Percentiles rank a stretch among this genome's conserved stretches.
Conservation (phyloP, 1,140 invertebrate species). For the Pachypsylla venusta region DNA sequence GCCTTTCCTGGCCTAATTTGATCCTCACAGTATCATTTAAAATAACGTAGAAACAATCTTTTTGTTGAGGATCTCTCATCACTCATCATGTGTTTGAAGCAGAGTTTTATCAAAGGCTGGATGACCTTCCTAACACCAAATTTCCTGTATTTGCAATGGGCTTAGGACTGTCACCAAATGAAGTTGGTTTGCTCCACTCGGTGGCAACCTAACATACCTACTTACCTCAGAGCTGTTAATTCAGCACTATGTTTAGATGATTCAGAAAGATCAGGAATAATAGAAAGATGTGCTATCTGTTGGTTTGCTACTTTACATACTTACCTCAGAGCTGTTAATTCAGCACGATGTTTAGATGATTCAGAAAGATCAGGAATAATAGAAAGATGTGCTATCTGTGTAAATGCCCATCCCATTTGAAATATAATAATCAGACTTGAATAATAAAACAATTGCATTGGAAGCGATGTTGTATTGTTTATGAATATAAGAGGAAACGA, state of each 20-base stretch:
- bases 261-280: slow-evolving; percentile 64
- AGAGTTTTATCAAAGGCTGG: no score
- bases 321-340: slow-evolving; percentile 64
- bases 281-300: slow-evolving; percentile 79
- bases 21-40: no score
- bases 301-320: no score
- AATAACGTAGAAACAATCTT: no score
- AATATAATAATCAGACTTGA: slow-evolving; percentile 62
- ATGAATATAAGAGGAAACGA: slow-evolving; percentile 75
- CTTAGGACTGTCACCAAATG: no score
- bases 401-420: slow-evolving; percentile 79
- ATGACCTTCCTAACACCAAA: no score
- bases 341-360: slow-evolving; percentile 47
- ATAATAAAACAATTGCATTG: slow-evolving; percentile 53
- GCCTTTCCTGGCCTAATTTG: no score
- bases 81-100: not conserved
- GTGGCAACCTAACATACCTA: not conserved
- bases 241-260: slow-evolving; percentile 50
- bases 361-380: slow-evolving; percentile 67
- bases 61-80: no score
- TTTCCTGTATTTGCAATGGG: no score
- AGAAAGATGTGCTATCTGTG: slow-evolving; percentile 80
- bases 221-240: slow-evolving; percentile 19
- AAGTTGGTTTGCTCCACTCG: no score
- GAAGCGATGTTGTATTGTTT: slow-evolving; percentile 38